Conservation (phyloP, 2,113 vertebrate species). For the Osmerus eperlanus region DNA sequence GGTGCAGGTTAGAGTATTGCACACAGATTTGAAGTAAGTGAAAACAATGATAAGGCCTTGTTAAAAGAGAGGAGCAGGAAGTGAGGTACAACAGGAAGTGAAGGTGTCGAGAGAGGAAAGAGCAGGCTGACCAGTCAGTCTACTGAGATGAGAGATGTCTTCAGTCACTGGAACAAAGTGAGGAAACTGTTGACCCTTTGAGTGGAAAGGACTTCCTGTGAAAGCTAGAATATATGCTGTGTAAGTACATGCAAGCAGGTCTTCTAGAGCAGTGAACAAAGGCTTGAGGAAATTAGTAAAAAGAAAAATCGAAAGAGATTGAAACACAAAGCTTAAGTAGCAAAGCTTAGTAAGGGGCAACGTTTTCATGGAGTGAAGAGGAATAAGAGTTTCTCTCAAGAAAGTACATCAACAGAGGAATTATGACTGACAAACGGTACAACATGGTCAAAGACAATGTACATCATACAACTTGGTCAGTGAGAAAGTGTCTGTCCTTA, state of each 20-base stretch:
- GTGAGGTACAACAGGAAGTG: background rate
- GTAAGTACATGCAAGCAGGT: conserved; percentile 31
- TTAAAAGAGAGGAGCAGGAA: no score
- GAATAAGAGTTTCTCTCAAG: no score
- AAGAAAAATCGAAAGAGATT: no score
- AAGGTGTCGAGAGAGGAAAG: conserved; percentile 25
- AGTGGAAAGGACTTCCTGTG: conserved; percentile 77
- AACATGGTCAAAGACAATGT: background rate
- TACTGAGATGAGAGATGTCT: conserved; percentile 84
- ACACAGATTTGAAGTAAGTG: no score
- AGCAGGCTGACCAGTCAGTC: conserved; percentile 79
- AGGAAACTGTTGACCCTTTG: conserved; percentile 79
- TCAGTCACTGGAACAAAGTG: conserved; percentile 71
- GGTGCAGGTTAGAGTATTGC: no score
- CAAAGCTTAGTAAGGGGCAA: no score
- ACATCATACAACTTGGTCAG: background rate
- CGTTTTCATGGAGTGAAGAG: no score
- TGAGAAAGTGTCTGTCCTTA: conserved; percentile 54
- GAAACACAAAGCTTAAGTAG: no score
- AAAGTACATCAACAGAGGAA: no score
- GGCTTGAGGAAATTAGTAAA: no score
- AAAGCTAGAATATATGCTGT: conserved; percentile 72
- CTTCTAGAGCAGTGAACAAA: background rate
- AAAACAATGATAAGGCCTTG: no score
- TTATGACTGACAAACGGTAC: no score